phyloP scores from a whole-genome alignment of 2,113 vertebrate species.

The Vulpes ferrilata region DNA sequence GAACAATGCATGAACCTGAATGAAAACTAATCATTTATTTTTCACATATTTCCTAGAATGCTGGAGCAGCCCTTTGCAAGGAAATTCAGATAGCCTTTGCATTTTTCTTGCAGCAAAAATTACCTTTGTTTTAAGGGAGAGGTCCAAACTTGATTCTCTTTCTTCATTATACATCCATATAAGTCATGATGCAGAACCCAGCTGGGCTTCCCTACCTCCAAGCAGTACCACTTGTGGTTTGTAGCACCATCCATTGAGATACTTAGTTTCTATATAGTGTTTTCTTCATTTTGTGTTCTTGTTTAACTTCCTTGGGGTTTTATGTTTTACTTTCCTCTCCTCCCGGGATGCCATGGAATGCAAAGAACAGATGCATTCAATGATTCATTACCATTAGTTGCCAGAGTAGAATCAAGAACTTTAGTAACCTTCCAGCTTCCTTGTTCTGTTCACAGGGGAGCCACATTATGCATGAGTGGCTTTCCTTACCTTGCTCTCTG shows the following conservation, averaged over 20 bases:
- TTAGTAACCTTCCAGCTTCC: background rate
- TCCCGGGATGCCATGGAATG: background rate
- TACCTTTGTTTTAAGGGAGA: background rate
- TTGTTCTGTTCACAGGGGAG: conserved; percentile 5
- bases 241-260: background rate
- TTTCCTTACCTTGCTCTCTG: background rate
- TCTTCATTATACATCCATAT: conserved; percentile 35
- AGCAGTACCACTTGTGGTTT: background rate
- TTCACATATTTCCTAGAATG: conserved; percentile 38
- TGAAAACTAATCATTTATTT: conserved; percentile 48
- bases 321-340: conserved; percentile 36
- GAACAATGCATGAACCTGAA: background rate
- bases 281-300: conserved; percentile 3
- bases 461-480: background rate
- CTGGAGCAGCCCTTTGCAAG: background rate
- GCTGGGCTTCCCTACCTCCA: background rate
- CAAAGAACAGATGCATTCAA: conserved; percentile 37
- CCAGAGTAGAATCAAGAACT: conserved; percentile 49
- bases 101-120: conserved; percentile 10
- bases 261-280: background rate
- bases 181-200: background rate
- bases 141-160: background rate
- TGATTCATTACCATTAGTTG: conserved; percentile 61
- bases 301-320: conserved; percentile 34
- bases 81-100: background rate